These are phyloP conservation scores for Dryadula phaetusa DNA, from an alignment of 2,888 invertebrate species.

Conservation along the genomic window DNA sequence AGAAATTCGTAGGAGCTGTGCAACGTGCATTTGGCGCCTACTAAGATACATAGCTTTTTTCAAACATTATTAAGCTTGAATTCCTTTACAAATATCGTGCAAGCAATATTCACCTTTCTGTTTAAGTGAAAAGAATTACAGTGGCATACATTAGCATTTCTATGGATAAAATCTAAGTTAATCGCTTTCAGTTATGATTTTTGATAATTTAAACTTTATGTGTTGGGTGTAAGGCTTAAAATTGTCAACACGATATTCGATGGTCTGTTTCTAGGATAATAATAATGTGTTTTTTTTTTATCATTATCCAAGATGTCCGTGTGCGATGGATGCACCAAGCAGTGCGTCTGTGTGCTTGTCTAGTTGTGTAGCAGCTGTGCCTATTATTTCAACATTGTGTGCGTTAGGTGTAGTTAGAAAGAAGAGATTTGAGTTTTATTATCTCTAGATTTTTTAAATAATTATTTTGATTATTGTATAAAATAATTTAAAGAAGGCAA, in stretches of 20 bases:
- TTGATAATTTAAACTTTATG: slow-evolving; percentile 42
- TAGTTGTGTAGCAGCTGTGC: slow-evolving; percentile 80
- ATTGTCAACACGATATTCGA: slow-evolving; percentile 47
- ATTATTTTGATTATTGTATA: neutral
- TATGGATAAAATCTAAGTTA: slow-evolving; percentile 75
- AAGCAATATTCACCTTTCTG: slow-evolving; percentile 53
- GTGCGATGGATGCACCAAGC: slow-evolving; percentile 70
- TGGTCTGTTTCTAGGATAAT: slow-evolving; percentile 75
- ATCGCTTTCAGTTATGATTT: slow-evolving; percentile 57
- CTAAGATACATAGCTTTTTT: slow-evolving; percentile 73
- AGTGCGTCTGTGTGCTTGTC: slow-evolving; percentile 58
- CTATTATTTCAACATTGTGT: slow-evolving; percentile 77
- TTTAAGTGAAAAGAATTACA: slow-evolving; percentile 48
- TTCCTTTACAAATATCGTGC: slow-evolving; percentile 56
- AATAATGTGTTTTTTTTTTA: slow-evolving; percentile 77
- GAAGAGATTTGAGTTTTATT: slow-evolving; percentile 53
- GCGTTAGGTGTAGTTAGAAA: slow-evolving; percentile 58
- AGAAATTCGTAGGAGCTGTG: slow-evolving; percentile 66
- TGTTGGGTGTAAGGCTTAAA: slow-evolving; percentile 51
- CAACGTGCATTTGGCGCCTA: slow-evolving; percentile 80
- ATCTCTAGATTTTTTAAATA: neutral
- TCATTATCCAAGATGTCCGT: slow-evolving; percentile 73
- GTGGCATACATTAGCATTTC: slow-evolving; percentile 47
- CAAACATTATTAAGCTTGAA: slow-evolving; percentile 75
- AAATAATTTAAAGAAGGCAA: neutral